These are phyloP conservation scores for Rhipidura dahli DNA, from an alignment of 2,113 vertebrate genomes.

Conservation along the genomic window DNA sequence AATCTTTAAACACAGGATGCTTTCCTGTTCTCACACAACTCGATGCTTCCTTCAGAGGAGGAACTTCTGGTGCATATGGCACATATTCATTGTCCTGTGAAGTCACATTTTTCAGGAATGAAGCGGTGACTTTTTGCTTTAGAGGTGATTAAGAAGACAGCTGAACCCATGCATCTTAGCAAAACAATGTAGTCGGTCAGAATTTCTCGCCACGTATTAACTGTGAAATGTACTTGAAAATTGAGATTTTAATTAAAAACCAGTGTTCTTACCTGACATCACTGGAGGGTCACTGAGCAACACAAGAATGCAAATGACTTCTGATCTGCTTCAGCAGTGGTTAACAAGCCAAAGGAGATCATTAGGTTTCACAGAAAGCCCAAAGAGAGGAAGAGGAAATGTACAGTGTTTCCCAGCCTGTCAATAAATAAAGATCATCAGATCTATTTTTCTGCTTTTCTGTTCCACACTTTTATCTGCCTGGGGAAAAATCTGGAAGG, in stretches of 20 bases:
- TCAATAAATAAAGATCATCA: neutral
- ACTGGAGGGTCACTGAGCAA: neutral
- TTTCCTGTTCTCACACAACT: neutral
- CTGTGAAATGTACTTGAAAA: slow-evolving; percentile 67
- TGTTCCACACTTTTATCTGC: neutral
- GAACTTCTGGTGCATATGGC: neutral
- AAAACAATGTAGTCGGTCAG: slow-evolving; percentile 44
- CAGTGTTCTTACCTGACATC: neutral
- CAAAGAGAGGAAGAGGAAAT: neutral
- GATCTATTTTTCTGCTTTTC: neutral
- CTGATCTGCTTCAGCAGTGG: neutral
- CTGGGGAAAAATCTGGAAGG: neutral
- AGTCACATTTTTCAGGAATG: neutral
- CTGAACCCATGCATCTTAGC: neutral
- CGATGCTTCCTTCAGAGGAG: neutral
- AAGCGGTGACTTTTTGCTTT: slow-evolving; percentile 27
- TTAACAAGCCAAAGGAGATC: neutral
- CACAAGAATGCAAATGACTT: slow-evolving; percentile 23
- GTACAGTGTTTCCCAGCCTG: neutral
- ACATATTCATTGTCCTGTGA: neutral
- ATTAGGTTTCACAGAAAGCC: neutral
- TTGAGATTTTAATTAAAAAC: slow-evolving; percentile 58
- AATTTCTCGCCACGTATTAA: slow-evolving; percentile 32
- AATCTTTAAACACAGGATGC: neutral
- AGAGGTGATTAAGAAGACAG: slow-evolving; percentile 20